phyloP scores from a whole-genome alignment of 2,888 invertebrate genomes.

The Drosophila bunnanda region DNA sequence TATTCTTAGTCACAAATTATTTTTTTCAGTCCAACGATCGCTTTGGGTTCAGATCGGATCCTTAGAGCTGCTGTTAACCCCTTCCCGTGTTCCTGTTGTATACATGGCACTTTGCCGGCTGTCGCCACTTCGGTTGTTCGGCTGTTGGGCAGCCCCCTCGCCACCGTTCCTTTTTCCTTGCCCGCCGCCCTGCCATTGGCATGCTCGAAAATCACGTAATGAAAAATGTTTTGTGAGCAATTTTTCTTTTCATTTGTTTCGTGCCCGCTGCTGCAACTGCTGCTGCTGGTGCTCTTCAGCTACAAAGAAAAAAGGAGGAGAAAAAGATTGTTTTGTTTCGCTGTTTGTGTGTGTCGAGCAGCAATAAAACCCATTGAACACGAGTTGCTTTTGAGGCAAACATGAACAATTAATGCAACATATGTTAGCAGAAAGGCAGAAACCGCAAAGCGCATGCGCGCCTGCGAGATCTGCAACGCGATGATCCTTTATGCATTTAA shows the following conservation, averaged over 20 bases:
- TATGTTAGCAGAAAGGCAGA: conserved; percentile 59
- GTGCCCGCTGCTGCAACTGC: conserved; percentile 24
- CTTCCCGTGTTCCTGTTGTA: conserved; percentile 57
- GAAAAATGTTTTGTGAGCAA: conserved; percentile 79
- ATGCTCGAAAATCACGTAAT: conserved; percentile 79
- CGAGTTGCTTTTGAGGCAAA: conserved; percentile 75
- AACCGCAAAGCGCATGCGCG: conserved; percentile 18
- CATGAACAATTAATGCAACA: conserved; percentile 80
- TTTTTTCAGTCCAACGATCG: conserved; percentile 1
- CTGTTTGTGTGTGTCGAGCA: conserved; percentile 75
- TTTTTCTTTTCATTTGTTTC: conserved; percentile 75
- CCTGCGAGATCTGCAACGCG: conserved; percentile 49
- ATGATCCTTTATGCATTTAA: conserved; percentile 55
- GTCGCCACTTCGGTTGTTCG: conserved; percentile 76
- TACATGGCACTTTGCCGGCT: conserved; percentile 82
- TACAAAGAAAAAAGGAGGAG: conserved; percentile 3
- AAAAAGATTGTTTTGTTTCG: conserved; percentile 52
- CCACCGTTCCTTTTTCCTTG: conserved; percentile 21
- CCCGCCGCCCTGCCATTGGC: conserved; percentile 38
- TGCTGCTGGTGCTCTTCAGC: conserved; percentile 17
- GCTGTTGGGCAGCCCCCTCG: conserved; percentile 3
- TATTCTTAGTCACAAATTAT: neutral
- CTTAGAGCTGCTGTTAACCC: conserved; percentile 73
- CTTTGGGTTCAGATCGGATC: conserved; percentile 52
- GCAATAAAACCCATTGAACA: conserved; percentile 80